These are phyloP conservation scores for Chaetops frenatus DNA, from an alignment of 2,113 vertebrate species.

Conservation along the genomic window DNA sequence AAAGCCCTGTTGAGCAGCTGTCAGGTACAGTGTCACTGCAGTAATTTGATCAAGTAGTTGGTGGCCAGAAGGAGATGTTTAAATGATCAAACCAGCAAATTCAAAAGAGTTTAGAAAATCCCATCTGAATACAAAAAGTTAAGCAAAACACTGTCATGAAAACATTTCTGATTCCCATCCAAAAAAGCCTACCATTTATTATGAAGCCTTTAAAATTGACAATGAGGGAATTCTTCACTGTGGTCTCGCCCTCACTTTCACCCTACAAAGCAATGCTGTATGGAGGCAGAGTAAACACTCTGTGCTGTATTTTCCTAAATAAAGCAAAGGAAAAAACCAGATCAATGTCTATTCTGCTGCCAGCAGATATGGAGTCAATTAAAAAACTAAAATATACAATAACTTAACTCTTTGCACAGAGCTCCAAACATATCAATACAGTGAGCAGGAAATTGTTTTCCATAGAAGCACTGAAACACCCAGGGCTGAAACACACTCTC, in stretches of 20 bases:
- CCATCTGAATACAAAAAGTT: constrained; percentile 40
- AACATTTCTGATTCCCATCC: constrained; percentile 60
- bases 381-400: constrained; percentile 67
- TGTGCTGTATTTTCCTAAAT: constrained; percentile 65
- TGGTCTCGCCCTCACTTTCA: constrained; percentile 66
- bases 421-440: constrained; percentile 42
- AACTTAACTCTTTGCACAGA: constrained; percentile 63
- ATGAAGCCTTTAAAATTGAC: constrained; percentile 63
- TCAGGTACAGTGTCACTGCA: not conserved
- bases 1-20: not conserved
- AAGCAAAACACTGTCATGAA: constrained; percentile 57
- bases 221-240: constrained; percentile 67
- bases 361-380: constrained; percentile 66
- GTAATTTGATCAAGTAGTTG: not conserved
- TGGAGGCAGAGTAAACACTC: constrained; percentile 64
- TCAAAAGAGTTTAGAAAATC: constrained; percentile 22
- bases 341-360: constrained; percentile 58
- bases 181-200: constrained; percentile 53
- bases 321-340: constrained; percentile 49
- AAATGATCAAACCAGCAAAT: not conserved
- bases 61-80: not conserved
- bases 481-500: not conserved
- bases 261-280: constrained; percentile 63
- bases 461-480: not conserved
- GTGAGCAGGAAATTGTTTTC: not conserved